Evolutionary conservation across 2,888 invertebrate genomes (phyloP).

Genomic region (Drosophila bunnanda): DNA sequence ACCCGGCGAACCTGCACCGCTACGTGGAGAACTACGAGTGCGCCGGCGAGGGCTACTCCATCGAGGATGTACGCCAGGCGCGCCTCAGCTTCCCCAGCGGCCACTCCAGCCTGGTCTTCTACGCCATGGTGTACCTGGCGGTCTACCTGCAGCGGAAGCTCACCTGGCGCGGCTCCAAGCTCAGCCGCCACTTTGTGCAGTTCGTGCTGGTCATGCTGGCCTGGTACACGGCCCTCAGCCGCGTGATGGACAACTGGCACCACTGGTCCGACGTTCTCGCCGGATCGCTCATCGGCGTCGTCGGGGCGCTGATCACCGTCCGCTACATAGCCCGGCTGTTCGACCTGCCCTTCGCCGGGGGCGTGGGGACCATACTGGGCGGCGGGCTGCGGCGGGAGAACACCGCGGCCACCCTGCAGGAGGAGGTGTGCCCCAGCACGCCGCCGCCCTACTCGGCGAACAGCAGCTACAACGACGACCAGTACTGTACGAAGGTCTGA

Average conservation of each 20-base stretch:
- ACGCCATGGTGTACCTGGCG: conserved; percentile 92
- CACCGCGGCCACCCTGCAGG: conserved; percentile 75
- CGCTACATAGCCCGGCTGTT: conserved; percentile 66
- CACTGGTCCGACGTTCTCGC: conserved; percentile 81
- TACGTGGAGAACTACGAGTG: conserved; percentile 92
- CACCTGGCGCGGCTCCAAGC: conserved; percentile 91
- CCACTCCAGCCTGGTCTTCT: conserved; percentile 94
- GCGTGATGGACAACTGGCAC: conserved; percentile 81
- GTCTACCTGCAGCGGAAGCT: conserved; percentile 94
- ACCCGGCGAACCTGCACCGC: conserved; percentile 86
- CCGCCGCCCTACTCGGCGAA: conserved; percentile 76
- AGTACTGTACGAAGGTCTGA: conserved; percentile 80
- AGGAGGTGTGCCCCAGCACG: conserved; percentile 72
- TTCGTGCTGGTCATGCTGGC: conserved; percentile 77
- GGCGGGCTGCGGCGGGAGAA: conserved; percentile 61
- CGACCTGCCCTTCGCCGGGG: conserved; percentile 28
- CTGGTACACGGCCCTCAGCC: conserved; percentile 80
- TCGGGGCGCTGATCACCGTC: conserved; percentile 72
- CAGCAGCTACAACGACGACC: conserved; percentile 59
- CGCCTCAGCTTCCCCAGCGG: conserved; percentile 96
- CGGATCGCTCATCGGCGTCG: conserved; percentile 70
- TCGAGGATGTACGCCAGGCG: conserved; percentile 88
- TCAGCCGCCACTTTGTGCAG: conserved; percentile 93
- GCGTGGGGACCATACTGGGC: conserved; percentile 16
- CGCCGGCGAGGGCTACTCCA: conserved; percentile 84